These are phyloP conservation scores for Ashinkailepas kermadecensis DNA, from an alignment of 2,888 invertebrate species.

Conservation along the genomic window DNA sequence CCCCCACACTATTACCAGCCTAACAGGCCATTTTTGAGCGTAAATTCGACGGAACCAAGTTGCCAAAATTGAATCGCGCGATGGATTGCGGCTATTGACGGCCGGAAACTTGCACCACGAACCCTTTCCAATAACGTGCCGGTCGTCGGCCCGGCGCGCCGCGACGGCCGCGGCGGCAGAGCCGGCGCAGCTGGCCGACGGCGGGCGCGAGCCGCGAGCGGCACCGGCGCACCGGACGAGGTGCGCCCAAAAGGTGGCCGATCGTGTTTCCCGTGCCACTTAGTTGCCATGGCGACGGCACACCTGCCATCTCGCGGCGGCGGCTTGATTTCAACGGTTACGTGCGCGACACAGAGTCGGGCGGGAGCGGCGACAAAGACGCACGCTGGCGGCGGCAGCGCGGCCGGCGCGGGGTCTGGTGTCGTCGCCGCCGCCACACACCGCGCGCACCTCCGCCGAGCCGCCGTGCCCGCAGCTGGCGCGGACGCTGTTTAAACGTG, in stretches of 20 bases:
- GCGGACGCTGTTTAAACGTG: background rate
- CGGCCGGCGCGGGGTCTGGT: background rate
- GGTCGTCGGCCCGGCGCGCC: conserved; percentile 6
- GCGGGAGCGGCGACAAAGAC: conserved; percentile 5
- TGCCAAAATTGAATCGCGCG: conserved; percentile 22
- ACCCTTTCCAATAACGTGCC: conserved; percentile 17
- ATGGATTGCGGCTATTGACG: conserved; percentile 21
- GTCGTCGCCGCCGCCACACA: background rate
- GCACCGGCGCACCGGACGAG: conserved; percentile 25
- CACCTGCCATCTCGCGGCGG: conserved; percentile 10
- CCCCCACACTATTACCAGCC: conserved; percentile 8
- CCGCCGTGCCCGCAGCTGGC: too few relatives aligned
- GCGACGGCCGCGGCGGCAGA: conserved; percentile 24
- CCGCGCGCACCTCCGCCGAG: background rate
- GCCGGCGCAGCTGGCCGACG: conserved; percentile 28
- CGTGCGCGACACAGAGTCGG: background rate
- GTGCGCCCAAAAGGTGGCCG: background rate
- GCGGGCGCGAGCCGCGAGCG: conserved; percentile 25
- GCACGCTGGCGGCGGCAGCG: background rate
- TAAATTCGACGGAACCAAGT: conserved; percentile 18
- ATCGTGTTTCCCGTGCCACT: conserved; percentile 16
- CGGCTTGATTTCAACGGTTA: background rate
- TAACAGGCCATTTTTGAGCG: conserved; percentile 19
- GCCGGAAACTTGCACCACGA: conserved; percentile 15
- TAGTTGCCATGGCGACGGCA: conserved; percentile 6